Conservation (phyloP, 1,140 invertebrate genomes). For the Ostrea denselamellosa region DNA sequence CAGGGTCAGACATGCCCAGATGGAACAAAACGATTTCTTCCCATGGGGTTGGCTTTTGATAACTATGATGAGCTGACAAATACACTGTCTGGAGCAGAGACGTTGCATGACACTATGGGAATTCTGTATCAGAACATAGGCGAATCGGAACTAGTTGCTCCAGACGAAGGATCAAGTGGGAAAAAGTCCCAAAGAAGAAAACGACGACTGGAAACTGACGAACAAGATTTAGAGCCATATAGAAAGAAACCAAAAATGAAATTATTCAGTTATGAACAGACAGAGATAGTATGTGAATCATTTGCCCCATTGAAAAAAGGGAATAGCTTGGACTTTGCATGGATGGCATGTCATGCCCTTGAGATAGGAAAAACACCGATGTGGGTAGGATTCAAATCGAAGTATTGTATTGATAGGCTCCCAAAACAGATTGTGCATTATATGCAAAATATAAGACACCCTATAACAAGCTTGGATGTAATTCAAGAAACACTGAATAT, state of each 20-base stretch:
- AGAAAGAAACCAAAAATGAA: not conserved
- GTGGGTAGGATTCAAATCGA: constrained; percentile 2
- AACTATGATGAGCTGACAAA: constrained; percentile 44
- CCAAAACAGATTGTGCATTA: constrained; percentile 45
- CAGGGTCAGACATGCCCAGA: not conserved
- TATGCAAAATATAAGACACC: constrained; percentile 38
- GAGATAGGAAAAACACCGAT: not conserved
- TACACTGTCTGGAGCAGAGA: constrained; percentile 13
- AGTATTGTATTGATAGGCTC: not conserved
- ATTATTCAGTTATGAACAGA: not conserved
- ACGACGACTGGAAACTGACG: not conserved
- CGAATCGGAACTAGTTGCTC: not conserved
- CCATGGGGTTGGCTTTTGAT: constrained; percentile 27
- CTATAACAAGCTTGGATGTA: constrained; percentile 52
- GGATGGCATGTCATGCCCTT: not conserved
- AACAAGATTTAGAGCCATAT: not conserved
- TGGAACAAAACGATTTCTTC: constrained; percentile 16
- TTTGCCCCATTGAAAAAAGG: not conserved
- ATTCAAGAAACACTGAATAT: constrained; percentile 75
- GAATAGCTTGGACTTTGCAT: constrained; percentile 2
- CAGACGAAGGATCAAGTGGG: not conserved
- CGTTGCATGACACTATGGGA: constrained; percentile 47
- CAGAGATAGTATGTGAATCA: not conserved
- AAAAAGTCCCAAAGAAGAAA: not conserved
- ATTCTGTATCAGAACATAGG: constrained; percentile 42